phyloP scores from a whole-genome alignment of 2,888 invertebrate genomes.

The Drosophila mayaguana region DNA sequence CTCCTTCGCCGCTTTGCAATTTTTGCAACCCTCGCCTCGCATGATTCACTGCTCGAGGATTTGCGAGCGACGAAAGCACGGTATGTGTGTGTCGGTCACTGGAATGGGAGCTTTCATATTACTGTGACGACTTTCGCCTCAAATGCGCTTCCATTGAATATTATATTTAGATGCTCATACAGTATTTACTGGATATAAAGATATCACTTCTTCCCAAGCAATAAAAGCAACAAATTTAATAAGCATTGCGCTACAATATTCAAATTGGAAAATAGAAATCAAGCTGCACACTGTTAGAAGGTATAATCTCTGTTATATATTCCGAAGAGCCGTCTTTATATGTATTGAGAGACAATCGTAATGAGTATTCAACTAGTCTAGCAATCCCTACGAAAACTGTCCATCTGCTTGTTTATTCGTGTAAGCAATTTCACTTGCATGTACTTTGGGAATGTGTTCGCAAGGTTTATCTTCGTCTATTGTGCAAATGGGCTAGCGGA shows the following conservation, averaged over 20 bases:
- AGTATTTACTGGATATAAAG: no score
- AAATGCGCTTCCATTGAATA: not conserved
- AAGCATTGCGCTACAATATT: no score
- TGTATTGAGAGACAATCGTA: not conserved
- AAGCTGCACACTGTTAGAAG: not conserved
- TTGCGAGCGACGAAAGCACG: conserved; percentile 21
- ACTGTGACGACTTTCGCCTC: not conserved
- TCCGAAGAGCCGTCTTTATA: no score
- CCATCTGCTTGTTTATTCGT: conserved; percentile 1
- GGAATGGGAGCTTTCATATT: not conserved
- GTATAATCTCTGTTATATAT: no score
- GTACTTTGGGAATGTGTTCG: conserved; percentile 14
- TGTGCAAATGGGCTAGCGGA: conserved; percentile 21
- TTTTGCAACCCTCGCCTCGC: conserved; percentile 29
- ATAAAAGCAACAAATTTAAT: not conserved
- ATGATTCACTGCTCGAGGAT: conserved; percentile 34
- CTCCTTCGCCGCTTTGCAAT: conserved; percentile 22
- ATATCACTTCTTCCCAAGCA: no score
- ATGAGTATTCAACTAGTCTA: conserved; percentile 2
- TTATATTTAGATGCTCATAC: conserved; percentile 4
- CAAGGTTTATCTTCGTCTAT: conserved; percentile 31
- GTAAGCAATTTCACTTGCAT: conserved; percentile 15
- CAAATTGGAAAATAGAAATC: not conserved
- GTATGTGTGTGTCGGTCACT: not conserved
- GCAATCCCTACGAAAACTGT: not conserved